Base-by-base conservation (phyloP, 1,140 invertebrate species). In the Zophobas morio region DNA sequence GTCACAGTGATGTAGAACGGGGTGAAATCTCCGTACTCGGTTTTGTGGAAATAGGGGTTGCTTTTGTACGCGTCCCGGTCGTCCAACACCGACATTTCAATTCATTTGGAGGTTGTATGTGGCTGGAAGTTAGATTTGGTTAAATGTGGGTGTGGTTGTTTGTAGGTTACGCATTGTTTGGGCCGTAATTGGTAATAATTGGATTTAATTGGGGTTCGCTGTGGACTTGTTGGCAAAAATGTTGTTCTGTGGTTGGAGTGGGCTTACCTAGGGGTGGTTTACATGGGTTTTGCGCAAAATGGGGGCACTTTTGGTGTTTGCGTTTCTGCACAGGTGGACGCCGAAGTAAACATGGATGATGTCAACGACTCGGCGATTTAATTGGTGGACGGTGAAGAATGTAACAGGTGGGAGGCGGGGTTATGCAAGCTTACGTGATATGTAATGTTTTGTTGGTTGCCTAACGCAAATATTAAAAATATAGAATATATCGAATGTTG, bases 1-100 rank as follows among this genome's bases (percentile, higher is more conserved):
- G 92, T 91, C 76, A 96, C 91, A 0, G 91, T 89, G 74, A 94
- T 91, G 87, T 96, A 96, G 76, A 90, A 89, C 82, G 86, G 87
- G 3, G 86, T 87, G n/a, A 89, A 89, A 81, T 88, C 87, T 32
- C 90, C 89, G 85, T 89, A 91, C 74, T 91, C 89, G 80, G 89
- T 88, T 77, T 89, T 88, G 60, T 87, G 87, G 79, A 90, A 92
- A 79, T 90, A 91, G 57, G 91, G 91, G 87, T 92, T 93, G 78
- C 91, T 89, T 84, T 89, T 86, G 84, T 92, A 93, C 74, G 88
- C 90, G n/a, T 88, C 86, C 77, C 89, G 89, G 77, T 93, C 91
- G 87, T 83, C 79, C 51, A 83, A 80, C 33, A 81, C 72, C 80
- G 83, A 85, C 84, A 85, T 85, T 76, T 54, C 78, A 81, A 8